These are phyloP conservation scores for Alviniconcha marisindica DNA, from an alignment of 1,140 invertebrate genomes.

Conservation along the genomic window DNA sequence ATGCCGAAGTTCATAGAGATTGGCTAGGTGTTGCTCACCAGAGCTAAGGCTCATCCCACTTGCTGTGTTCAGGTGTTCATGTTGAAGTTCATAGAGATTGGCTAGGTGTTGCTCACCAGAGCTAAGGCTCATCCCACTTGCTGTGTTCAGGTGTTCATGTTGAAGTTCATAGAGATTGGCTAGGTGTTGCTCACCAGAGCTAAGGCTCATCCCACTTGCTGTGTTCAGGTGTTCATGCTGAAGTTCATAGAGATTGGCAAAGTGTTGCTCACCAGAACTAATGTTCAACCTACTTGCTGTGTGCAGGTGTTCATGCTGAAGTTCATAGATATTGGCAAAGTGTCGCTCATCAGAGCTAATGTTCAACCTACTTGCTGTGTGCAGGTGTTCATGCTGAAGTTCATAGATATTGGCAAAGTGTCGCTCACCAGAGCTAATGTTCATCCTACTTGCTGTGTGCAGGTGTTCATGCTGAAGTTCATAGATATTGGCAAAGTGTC, in stretches of 20 bases:
- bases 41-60: slow-evolving; percentile 56
- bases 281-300: too few relatives aligned
- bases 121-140: slow-evolving; percentile 40
- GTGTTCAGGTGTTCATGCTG: slow-evolving; percentile 81
- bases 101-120: slow-evolving; percentile 85
- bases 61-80: slow-evolving; percentile 85
- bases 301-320: too few relatives aligned
- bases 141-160: slow-evolving; percentile 86
- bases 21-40: slow-evolving; percentile 84
- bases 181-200: slow-evolving; percentile 86
- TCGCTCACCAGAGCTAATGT: too few relatives aligned
- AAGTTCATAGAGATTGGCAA: slow-evolving; percentile 90
- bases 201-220: slow-evolving; percentile 41
- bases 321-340: slow-evolving; percentile 91
- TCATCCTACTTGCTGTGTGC: too few relatives aligned
- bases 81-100: slow-evolving; percentile 96
- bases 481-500: too few relatives aligned
- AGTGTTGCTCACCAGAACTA: background rate
- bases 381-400: too few relatives aligned
- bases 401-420: slow-evolving; percentile 99
- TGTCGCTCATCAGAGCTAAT: too few relatives aligned
- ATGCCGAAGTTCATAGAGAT: slow-evolving; percentile 97
- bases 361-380: too few relatives aligned
- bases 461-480: too few relatives aligned
- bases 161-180: slow-evolving; percentile 98